Base-by-base conservation (phyloP, 2,888 invertebrate genomes). In the Craniophora ligustri region DNA sequence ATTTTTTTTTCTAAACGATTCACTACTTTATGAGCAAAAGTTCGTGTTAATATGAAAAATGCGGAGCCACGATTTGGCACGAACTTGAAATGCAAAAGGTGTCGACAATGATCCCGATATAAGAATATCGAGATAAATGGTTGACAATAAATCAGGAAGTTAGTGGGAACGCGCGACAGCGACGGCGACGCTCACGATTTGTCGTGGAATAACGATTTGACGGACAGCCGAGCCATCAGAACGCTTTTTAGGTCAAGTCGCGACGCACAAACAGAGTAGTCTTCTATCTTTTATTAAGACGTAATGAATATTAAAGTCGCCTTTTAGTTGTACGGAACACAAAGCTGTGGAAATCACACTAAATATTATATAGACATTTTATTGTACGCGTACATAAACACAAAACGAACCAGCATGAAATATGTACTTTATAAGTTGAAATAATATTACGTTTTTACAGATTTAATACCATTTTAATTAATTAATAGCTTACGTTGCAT, bases 111-210 rank as follows among this genome's bases (percentile, higher is more conserved):
- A 63, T 63, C 67, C 54, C 59, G 44, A 75, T 76, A 72, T 75
- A 69, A 72, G 77, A 82, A 81, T 81, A 86, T 84, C 80, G 76
- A 85, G 85, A 90, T 84, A 82, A 87, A 90, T 85, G 85, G 73
- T 59, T 32, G 72, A 73, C 78, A 76, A 88, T 90, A 90, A 90
- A 90, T 91, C 86, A 87, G 79, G 78, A 82, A 81, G 87, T 83
- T 82, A 82, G 81, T 73, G 64, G 71, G 73, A 75, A 63, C 74
- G 80, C 74, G 72, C 68, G 70, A 58, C 32, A 36, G 14, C 30
- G 18, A 58, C 32, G 41, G 14, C 30, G 18, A 7, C 18, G 49
- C 39, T 73, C 61, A 73, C 84, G 79, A 85, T 86, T 89, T 87
- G 84, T 85, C 82, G 79, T 67, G 72, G 78, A 82, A 82, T 83